Evolutionary conservation across 2,113 vertebrate species (phyloP).

Genomic region (Fulica atra): DNA sequence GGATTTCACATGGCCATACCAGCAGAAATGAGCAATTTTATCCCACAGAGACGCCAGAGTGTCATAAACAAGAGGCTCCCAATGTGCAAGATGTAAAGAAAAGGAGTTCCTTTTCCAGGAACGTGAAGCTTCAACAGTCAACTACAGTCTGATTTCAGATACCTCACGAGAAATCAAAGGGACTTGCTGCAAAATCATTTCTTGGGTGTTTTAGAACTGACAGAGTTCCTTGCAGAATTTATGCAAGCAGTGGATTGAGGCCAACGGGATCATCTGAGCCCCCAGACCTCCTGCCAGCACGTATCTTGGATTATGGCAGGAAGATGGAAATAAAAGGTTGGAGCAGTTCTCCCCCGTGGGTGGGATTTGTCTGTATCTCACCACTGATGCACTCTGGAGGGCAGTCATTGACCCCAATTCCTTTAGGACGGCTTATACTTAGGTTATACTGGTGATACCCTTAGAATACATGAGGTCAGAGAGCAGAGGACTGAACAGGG

Average conservation of each 20-base stretch:
- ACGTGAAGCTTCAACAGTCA: background rate
- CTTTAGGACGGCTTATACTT: background rate
- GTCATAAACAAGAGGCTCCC: background rate
- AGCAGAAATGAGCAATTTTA: background rate
- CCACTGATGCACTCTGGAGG: background rate
- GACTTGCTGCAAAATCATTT: background rate
- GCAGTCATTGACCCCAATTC: background rate
- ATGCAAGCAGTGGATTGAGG: background rate
- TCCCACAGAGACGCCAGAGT: background rate
- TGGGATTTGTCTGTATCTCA: background rate
- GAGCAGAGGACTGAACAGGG: background rate
- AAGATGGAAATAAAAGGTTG: background rate
- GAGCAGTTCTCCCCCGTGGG: fast-evolving
- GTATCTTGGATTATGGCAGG: background rate
- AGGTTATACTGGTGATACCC: background rate
- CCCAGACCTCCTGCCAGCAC: background rate
- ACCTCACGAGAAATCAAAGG: background rate
- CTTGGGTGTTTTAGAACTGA: background rate
- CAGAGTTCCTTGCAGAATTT: background rate
- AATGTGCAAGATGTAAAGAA: background rate
- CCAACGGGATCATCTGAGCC: background rate
- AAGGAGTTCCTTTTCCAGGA: background rate
- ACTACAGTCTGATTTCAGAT: background rate
- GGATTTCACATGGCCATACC: background rate
- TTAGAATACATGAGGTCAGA: background rate